A percentile compares a stretch with the other conserved stretches of the same genome.
Conservation (phyloP, 2,888 invertebrate genomes). For the Sialis lutaria region DNA sequence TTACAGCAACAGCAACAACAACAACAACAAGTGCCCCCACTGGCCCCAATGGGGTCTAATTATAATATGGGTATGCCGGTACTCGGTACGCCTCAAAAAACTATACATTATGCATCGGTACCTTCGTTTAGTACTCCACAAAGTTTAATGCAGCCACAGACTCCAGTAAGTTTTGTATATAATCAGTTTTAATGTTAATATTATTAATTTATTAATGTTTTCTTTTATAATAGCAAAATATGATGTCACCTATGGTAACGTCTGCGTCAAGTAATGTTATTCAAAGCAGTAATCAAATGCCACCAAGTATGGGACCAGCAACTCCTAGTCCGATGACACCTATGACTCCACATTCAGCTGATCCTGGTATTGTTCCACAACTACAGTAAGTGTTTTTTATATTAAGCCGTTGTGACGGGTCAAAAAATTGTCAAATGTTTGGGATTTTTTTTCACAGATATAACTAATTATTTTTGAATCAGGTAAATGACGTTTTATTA, state of each 20-base stretch:
- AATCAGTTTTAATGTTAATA: not conserved
- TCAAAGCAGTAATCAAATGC: slow-evolving; percentile 38
- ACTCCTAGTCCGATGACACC: slow-evolving; percentile 70
- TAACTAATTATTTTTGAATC: no score
- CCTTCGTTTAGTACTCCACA: slow-evolving; percentile 64
- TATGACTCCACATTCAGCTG: slow-evolving; percentile 83
- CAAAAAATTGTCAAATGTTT: no score
- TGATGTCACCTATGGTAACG: slow-evolving; percentile 69
- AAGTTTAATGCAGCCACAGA: slow-evolving; percentile 78
- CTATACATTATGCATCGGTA: slow-evolving; percentile 52
- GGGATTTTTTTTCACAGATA: no score
- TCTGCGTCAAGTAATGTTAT: slow-evolving; percentile 26
- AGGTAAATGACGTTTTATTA: no score
- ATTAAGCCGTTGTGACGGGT: no score
- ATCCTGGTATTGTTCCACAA: slow-evolving; percentile 86
- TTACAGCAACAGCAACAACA: slow-evolving; percentile 48
- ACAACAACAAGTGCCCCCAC: slow-evolving; percentile 34
- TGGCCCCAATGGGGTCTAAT: slow-evolving; percentile 33
- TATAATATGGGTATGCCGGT: slow-evolving; percentile 42
- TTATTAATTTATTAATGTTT: slow-evolving; percentile 13
- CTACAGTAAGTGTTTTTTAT: slow-evolving; percentile 67
- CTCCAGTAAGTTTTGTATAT: slow-evolving; percentile 46
- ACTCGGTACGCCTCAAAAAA: slow-evolving; percentile 50
- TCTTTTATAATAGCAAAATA: slow-evolving; percentile 43
- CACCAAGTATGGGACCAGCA: slow-evolving; percentile 51